These are phyloP conservation scores for Drosophila putrida DNA, from an alignment of 2,888 invertebrate genomes.

Conservation along the genomic window DNA sequence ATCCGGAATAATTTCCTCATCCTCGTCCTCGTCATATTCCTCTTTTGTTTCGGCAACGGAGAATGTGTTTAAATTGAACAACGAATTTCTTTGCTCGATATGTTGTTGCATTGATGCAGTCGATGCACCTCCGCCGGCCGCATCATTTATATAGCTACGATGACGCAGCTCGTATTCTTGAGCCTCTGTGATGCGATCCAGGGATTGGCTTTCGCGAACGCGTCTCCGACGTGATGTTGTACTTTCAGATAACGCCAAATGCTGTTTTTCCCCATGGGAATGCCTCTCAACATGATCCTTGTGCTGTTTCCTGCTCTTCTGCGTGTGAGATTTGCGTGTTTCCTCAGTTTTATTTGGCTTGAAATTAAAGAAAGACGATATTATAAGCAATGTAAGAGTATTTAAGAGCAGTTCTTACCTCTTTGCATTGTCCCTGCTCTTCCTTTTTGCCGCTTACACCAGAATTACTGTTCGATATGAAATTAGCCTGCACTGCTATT, in stretches of 20 bases:
- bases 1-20: constrained; percentile 50
- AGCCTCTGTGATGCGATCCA: constrained; percentile 94
- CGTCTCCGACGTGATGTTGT: constrained; percentile 87
- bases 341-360: constrained; percentile 83
- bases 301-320: constrained; percentile 76
- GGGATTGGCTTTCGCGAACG: constrained; percentile 92
- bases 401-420: constrained; percentile 52
- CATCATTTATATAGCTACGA: constrained; percentile 61
- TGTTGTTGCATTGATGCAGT: constrained; percentile 55
- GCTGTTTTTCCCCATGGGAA: constrained; percentile 73
- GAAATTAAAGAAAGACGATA: neutral
- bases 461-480: constrained; percentile 68
- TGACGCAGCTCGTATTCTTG: constrained; percentile 88
- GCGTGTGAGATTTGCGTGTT: constrained; percentile 79
- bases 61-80: constrained; percentile 78
- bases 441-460: constrained; percentile 79
- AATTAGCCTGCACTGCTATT: constrained; percentile 79
- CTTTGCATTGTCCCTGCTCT: constrained; percentile 76
- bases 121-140: constrained; percentile 36
- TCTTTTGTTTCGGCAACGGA: constrained; percentile 82
- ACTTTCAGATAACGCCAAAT: constrained; percentile 39
- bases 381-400: neutral
- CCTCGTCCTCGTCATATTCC: constrained; percentile 73
- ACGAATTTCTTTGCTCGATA: constrained; percentile 79
- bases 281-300: constrained; percentile 79